Conservation (phyloP, 2,888 invertebrate genomes). For the Pseudococcus longispinus region DNA sequence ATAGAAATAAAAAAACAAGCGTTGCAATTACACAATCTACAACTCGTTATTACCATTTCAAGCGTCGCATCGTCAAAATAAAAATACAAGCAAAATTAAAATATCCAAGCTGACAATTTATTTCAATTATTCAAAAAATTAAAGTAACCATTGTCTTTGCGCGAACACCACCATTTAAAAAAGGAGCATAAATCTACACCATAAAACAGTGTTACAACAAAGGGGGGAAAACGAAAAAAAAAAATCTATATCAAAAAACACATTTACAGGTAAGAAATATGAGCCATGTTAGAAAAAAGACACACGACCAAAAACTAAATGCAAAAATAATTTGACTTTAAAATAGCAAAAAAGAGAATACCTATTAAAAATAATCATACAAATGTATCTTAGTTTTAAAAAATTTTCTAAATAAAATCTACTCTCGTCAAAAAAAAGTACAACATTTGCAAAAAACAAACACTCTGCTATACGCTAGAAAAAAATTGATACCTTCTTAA, state of each 20-base stretch:
- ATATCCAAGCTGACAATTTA: background rate
- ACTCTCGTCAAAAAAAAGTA: background rate
- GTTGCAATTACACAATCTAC: background rate
- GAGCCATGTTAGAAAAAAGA: constrained; percentile 40
- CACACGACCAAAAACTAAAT: constrained; percentile 15
- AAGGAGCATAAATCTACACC: background rate
- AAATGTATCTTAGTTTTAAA: background rate
- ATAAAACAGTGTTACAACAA: background rate
- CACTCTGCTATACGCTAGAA: background rate
- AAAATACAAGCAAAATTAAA: background rate
- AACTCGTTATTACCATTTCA: background rate
- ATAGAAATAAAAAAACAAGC: background rate
- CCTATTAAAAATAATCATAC: constrained; percentile 32
- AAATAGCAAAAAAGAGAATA: constrained; percentile 15
- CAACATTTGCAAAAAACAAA: constrained; percentile 20
- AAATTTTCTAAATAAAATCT: background rate
- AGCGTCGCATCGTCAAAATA: background rate
- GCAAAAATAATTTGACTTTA: constrained; percentile 41
- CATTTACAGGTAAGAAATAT: constrained; percentile 10
- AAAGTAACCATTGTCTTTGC: background rate
- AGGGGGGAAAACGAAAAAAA: background rate
- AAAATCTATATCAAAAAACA: constrained; percentile 14
- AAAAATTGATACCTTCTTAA: background rate
- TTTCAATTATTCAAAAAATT: background rate
- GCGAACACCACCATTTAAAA: background rate